Evolutionary conservation across 2,888 invertebrate genomes (phyloP).

Genomic region (Acanthacorydalis orientalis): DNA sequence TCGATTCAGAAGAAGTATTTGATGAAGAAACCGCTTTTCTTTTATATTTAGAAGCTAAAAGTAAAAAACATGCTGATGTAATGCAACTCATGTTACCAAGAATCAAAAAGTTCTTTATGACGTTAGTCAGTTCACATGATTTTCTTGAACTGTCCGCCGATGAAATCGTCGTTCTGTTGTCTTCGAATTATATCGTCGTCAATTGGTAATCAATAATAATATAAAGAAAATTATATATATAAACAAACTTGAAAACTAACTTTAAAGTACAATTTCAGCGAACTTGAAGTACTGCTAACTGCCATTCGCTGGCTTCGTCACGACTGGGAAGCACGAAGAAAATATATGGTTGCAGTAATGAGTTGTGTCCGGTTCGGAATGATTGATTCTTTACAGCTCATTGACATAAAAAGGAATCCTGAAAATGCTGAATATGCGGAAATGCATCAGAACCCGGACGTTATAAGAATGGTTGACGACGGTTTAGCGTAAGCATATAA

Average conservation of each 20-base stretch:
- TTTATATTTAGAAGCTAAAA: constrained; percentile 36
- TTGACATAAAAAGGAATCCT: constrained; percentile 57
- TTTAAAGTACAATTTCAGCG: constrained; percentile 23
- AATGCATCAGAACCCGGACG: constrained; percentile 44
- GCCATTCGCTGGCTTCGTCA: constrained; percentile 63
- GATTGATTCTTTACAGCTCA: constrained; percentile 64
- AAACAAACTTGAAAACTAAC: not conserved
- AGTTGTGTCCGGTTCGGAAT: constrained; percentile 60
- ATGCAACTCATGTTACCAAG: constrained; percentile 57
- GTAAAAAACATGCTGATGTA: constrained; percentile 36
- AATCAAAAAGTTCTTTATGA: constrained; percentile 58
- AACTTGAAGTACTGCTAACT: constrained; percentile 65
- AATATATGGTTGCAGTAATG: constrained; percentile 41
- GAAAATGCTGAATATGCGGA: constrained; percentile 56
- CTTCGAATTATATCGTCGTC: constrained; percentile 56
- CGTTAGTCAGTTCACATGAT: constrained; percentile 57
- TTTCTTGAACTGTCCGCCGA: constrained; percentile 47
- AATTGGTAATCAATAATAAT: constrained; percentile 22
- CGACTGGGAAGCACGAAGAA: constrained; percentile 45
- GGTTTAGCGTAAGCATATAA: constrained; percentile 49
- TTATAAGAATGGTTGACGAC: constrained; percentile 64
- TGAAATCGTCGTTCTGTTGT: constrained; percentile 47
- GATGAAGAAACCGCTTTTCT: constrained; percentile 59
- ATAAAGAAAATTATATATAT: not conserved
- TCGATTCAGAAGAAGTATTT: constrained; percentile 50